Evolutionary conservation across 1,140 invertebrate genomes (phyloP).

Genomic region (Heliothis subflexa): DNA sequence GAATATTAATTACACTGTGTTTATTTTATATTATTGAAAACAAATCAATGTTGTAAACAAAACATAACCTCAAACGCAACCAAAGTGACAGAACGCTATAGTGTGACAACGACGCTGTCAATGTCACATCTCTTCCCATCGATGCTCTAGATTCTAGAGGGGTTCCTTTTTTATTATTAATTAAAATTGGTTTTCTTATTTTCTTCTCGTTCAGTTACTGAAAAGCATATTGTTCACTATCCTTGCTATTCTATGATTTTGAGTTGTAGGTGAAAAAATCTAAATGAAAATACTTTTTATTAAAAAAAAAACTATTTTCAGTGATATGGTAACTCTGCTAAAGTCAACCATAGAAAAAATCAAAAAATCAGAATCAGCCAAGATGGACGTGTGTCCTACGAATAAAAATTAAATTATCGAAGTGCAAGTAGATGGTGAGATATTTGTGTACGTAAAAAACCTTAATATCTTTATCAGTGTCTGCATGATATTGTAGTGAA

Average conservation of each 20-base stretch:
- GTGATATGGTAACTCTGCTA: constrained; percentile 11
- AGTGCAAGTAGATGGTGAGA: constrained; percentile 62
- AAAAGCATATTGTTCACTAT: too few relatives aligned
- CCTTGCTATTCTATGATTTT: too few relatives aligned
- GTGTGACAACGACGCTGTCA: too few relatives aligned
- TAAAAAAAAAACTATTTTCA: too few relatives aligned
- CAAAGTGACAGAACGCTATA: not conserved
- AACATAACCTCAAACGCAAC: constrained; percentile 20
- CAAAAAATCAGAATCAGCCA: constrained; percentile 71
- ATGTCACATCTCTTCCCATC: too few relatives aligned
- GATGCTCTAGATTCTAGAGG: too few relatives aligned
- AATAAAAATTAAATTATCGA: constrained; percentile 59
- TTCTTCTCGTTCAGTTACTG: too few relatives aligned
- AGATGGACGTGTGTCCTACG: constrained; percentile 78
- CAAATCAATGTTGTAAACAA: constrained; percentile 5
- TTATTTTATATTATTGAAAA: not conserved
- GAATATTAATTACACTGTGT: not conserved
- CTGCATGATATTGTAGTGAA: not conserved
- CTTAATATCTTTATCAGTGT: constrained; percentile 39
- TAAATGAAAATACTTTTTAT: too few relatives aligned
- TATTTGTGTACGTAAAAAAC: constrained; percentile 53
- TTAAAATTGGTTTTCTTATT: not conserved
- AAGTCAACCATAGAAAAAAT: constrained; percentile 60
- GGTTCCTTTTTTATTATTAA: too few relatives aligned
- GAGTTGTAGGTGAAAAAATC: too few relatives aligned